These are phyloP conservation scores for Listronotus bonariensis DNA, from an alignment of 1,140 invertebrate genomes.

Conservation along the genomic window DNA sequence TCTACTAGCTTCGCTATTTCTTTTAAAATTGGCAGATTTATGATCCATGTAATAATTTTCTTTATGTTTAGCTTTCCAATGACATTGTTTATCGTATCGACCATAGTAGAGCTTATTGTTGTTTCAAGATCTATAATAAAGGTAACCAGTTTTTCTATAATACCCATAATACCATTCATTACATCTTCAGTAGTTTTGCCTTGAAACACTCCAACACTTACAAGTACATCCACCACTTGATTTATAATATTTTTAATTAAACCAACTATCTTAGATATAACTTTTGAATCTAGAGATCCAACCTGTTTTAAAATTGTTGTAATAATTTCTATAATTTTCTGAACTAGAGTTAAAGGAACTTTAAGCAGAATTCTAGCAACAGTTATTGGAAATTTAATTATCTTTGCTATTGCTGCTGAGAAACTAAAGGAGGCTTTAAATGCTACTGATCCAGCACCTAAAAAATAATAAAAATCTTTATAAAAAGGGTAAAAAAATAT, in stretches of 20 bases:
- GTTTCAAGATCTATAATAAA: not conserved
- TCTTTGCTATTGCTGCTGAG: too few relatives aligned
- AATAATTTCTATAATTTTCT: too few relatives aligned
- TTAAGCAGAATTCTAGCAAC: too few relatives aligned
- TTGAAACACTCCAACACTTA: slow-evolving; percentile 8
- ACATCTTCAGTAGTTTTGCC: slow-evolving; percentile 21
- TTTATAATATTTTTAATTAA: not conserved
- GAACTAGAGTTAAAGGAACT: too few relatives aligned
- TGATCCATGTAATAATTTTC: not conserved
- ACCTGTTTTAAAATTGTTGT: not conserved
- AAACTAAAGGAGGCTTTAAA: too few relatives aligned
- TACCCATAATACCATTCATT: not conserved
- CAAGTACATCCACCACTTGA: slow-evolving; percentile 3
- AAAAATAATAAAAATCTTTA: too few relatives aligned
- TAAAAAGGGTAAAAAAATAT: too few relatives aligned
- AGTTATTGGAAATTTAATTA: too few relatives aligned
- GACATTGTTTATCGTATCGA: not conserved
- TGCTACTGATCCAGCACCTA: too few relatives aligned
- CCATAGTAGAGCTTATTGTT: not conserved
- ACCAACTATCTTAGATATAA: not conserved
- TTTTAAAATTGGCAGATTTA: not conserved
- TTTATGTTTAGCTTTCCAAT: not conserved
- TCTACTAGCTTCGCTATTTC: not conserved
- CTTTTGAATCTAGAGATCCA: not conserved
- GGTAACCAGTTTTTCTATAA: not conserved